phyloP scores from a whole-genome alignment of 1,140 invertebrate genomes.

The Sminthurides bifidus region DNA sequence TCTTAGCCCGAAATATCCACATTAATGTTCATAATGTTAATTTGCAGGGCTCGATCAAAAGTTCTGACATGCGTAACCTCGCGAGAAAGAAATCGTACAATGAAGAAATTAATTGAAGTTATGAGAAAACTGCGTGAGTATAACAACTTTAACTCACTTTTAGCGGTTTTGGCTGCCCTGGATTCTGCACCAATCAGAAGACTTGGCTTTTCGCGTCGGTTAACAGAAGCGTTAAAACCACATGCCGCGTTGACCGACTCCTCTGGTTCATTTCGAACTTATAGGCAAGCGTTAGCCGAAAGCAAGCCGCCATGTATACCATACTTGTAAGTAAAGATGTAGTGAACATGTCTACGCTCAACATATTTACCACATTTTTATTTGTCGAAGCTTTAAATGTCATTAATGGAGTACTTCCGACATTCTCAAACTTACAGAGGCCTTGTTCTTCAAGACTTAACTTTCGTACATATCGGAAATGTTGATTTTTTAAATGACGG shows the following conservation, averaged over 20 bases:
- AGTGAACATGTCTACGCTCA: background rate
- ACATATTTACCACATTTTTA: background rate
- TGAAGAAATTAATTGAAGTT: constrained; percentile 95
- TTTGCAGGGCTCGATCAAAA: constrained; percentile 56
- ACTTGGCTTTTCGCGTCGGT: constrained; percentile 87
- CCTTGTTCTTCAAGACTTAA: constrained; percentile 93
- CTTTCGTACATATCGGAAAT: constrained; percentile 97
- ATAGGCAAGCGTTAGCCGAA: constrained; percentile 82
- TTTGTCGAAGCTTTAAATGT: background rate
- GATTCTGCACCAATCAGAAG: constrained; percentile 90
- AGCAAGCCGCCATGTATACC: constrained; percentile 95
- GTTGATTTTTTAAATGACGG: constrained; percentile 74
- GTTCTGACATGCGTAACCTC: constrained; percentile 70
- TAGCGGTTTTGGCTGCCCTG: constrained; percentile 88
- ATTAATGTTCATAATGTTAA: constrained; percentile 7
- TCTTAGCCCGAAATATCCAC: background rate
- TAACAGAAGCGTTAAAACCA: constrained; percentile 83
- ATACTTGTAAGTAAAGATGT: constrained; percentile 70
- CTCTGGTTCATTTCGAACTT: constrained; percentile 87
- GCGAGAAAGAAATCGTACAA: constrained; percentile 89
- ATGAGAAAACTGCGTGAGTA: constrained; percentile 95
- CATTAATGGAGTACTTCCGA: background rate
- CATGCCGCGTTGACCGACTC: constrained; percentile 93
- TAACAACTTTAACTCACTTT: constrained; percentile 97
- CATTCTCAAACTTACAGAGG: constrained; percentile 51